Conservation (phyloP, 2,888 invertebrate species). For the Ophion obscuratus region DNA sequence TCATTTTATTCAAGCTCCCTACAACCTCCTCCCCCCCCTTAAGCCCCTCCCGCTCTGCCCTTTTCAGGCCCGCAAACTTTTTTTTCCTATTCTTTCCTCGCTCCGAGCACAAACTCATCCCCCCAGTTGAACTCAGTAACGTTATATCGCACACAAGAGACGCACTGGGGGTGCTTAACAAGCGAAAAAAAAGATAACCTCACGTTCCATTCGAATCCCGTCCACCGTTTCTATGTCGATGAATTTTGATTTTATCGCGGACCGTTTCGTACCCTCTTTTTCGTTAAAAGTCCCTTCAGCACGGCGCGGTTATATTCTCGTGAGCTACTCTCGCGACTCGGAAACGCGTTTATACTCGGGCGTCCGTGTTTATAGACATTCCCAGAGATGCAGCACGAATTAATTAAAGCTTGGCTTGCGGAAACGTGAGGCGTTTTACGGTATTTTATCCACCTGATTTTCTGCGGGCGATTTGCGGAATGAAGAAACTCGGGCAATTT, state of each 20-base stretch:
- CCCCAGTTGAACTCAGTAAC: slow-evolving; percentile 14
- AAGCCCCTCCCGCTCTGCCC: not conserved
- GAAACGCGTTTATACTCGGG: slow-evolving; percentile 1
- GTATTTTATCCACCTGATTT: not conserved
- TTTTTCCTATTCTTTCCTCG: slow-evolving; percentile 17
- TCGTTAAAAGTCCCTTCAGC: slow-evolving; percentile 13
- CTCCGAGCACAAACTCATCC: slow-evolving; percentile 29
- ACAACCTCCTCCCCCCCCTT: not conserved
- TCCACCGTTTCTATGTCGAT: slow-evolving; percentile 32
- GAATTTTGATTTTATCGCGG: slow-evolving; percentile 49
- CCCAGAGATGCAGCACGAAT: slow-evolving; percentile 30
- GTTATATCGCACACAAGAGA: slow-evolving; percentile 39
- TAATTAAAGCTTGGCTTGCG: slow-evolving; percentile 19
- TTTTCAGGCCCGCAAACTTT: not conserved
- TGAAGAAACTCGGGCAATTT: too few species aligned
- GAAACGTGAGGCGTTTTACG: not conserved
- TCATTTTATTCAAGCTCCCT: slow-evolving; percentile 55
- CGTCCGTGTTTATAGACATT: slow-evolving; percentile 17
- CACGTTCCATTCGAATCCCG: not conserved
- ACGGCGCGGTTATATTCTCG: not conserved
- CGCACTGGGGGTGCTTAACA: slow-evolving; percentile 15
- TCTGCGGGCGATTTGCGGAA: too few species aligned
- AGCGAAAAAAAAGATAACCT: slow-evolving; percentile 14
- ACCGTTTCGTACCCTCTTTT: slow-evolving; percentile 9
- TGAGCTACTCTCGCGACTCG: not conserved